Evolutionary conservation across 2,113 vertebrate species (phyloP), one percentile per base, ranked within the genome.

Genomic region (Ptyas mucosa): DNA sequence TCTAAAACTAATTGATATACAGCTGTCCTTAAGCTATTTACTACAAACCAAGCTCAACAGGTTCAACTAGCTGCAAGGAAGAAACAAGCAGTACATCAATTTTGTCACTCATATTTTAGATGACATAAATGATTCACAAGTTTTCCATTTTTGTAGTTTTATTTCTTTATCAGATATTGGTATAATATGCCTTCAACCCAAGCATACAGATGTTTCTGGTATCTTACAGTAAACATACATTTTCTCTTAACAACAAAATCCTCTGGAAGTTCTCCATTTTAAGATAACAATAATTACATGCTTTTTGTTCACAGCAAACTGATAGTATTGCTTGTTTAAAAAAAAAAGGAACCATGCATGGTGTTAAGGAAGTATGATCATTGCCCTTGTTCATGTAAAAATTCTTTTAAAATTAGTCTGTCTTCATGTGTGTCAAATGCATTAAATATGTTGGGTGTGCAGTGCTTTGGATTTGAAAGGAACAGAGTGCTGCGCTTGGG

Each of bases 321-420:
- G 90, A 52, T 90, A 55, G 57, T 52, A 87, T 49, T 96, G 93
- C 93, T 95, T 61, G 91, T 94, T 96, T 91, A 95, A 96, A 64
- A 9, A 96, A 94, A 96, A 94, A 86, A 96, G 88, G 96, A 95
- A 95, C 94, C 96, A 97, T 97, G 97, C 97, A 97, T 95, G 96
- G 94, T 94, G 61, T 61, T 91, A 94, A 95, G 96, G 61, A 92
- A 96, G 88, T 95, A 94, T 94, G 54, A 91, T 91, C 91, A 91
- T 95, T 96, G 94, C 96, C 94, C 58, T 81, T 23, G 94, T 94
- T 85, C 61, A 93, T 93, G 90, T 96, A 96, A 97, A 97, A 69
- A 85, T 69, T 88, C 0, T 91, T 96, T 91, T 12, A 95, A 24
- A 81, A 21, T 43, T 39, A 81, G 34, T 81, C 18, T 81, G 34